Base-by-base conservation (phyloP, 2,113 vertebrate genomes). In the Oncorhynchus nerka region DNA sequence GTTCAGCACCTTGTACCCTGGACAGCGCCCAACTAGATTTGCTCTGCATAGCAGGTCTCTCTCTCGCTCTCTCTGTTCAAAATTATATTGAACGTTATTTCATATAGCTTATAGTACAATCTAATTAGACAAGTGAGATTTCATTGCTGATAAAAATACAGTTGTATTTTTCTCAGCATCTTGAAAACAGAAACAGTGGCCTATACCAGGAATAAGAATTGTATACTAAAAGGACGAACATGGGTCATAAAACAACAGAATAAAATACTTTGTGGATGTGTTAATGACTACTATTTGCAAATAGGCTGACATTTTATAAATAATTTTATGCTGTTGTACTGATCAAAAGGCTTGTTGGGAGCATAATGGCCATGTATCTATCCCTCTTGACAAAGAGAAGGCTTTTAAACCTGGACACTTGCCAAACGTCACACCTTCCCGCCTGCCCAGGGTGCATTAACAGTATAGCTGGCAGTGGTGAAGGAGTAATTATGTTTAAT, bases 401-500 rank as follows among this genome's bases (percentile, higher is more conserved):
- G 76, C 45, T 74, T 74, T 74, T 70, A 79, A 45, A 68, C 66
- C 64, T 80, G 84, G 82, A 75, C 26, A 45, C 65, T 22, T 55
- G 77, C 82, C 84, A 82, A 81, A 75, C 68, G 15, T 77, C 69
- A 64, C 77, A 81, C 75, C 79, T 75, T 75, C 78, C 70, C 39
- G 28, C 77, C 76, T 80, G 79, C 77, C 86, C 81, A 75, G 74
- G 78, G 75, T 84, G 66, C 78, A 80, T 72, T 68, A 68, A 62
- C 83, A 79, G 70, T 75, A 83, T 86, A 84, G 75, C 75, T 83
- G 75, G 71, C 76, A 67, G 8, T 71, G 68, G 70, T 76, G 71
- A 71, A 73, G 71, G 71, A 68, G 70, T 84, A 83, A 84, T 84
- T 84, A 84, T 51, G 66, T 82, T 79, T 83, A 86, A 83, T 74